Percentiles rank a stretch among this genome's conserved stretches.
phyloP scores from a whole-genome alignment of 2,888 invertebrate genomes.

The Phyto melanocephala region DNA sequence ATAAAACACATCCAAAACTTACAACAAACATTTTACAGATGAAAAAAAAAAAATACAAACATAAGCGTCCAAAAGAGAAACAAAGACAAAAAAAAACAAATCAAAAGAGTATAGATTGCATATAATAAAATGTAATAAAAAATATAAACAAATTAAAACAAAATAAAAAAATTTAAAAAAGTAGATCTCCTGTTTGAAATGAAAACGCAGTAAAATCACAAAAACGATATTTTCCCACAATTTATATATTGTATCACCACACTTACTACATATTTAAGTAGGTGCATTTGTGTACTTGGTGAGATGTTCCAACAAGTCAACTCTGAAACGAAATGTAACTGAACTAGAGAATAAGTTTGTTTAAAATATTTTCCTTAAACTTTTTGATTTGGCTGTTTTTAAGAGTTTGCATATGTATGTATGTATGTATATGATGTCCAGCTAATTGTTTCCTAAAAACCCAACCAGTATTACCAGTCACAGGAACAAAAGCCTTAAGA shows the following conservation, averaged over 20 bases:
- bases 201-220: constrained; percentile 46
- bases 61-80: constrained; percentile 21
- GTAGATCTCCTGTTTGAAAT: constrained; percentile 33
- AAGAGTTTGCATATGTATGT: too few species aligned
- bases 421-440: not conserved
- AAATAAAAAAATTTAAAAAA: constrained; percentile 4
- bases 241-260: constrained; percentile 39
- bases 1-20: constrained; percentile 50
- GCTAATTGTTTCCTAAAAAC: too few species aligned
- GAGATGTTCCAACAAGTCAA: too few species aligned
- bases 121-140: constrained; percentile 19
- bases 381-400: too few species aligned
- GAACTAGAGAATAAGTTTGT: too few species aligned
- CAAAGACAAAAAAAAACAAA: constrained; percentile 16
- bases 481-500: too few species aligned
- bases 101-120: constrained; percentile 50
- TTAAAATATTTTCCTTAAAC: too few species aligned
- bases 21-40: constrained; percentile 34
- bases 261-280: not conserved
- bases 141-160: constrained; percentile 32
- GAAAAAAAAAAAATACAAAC: constrained; percentile 26
- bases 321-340: too few species aligned
- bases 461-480: too few species aligned
- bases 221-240: constrained; percentile 61
- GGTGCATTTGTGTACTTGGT: not conserved